Percentiles rank a stretch among this genome's conserved stretches.
These are phyloP conservation scores for Natator depressus DNA, from an alignment of 2,113 vertebrate genomes.

Conservation along the genomic window DNA sequence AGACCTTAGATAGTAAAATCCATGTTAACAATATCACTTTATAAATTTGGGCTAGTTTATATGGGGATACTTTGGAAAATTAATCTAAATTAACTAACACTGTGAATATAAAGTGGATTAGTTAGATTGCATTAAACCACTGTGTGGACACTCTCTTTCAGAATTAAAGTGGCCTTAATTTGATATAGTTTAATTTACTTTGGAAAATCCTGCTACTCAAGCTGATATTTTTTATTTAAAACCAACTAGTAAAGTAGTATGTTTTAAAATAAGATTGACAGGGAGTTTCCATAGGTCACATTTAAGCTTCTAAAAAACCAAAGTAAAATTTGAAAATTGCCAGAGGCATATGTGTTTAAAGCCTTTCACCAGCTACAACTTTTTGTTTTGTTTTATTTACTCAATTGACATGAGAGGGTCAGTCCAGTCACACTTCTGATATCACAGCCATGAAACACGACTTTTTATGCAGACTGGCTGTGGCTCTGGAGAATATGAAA, in stretches of 20 bases:
- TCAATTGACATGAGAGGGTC: background rate
- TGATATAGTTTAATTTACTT: background rate
- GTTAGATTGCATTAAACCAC: background rate
- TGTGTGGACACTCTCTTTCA: background rate
- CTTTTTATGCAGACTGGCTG: slow-evolving; percentile 16
- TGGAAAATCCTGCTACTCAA: slow-evolving; percentile 29
- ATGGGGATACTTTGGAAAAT: background rate
- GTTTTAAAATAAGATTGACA: background rate
- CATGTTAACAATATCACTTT: slow-evolving; percentile 23
- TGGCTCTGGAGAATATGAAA: slow-evolving; percentile 33
- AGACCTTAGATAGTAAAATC: slow-evolving; percentile 36
- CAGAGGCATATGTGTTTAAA: background rate
- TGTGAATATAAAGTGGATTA: background rate
- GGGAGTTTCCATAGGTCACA: background rate
- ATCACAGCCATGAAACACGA: background rate
- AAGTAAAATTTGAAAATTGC: background rate
- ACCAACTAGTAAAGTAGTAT: background rate
- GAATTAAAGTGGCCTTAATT: background rate
- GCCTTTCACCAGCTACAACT: slow-evolving; percentile 6
- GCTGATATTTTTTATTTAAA: slow-evolving; percentile 18
- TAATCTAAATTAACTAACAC: background rate
- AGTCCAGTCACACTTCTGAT: slow-evolving; percentile 2
- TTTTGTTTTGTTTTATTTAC: background rate
- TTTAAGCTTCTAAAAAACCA: background rate
- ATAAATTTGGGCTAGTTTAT: slow-evolving; percentile 14